These are phyloP conservation scores for Hippocampus barbouri DNA, from an alignment of 2,113 vertebrate genomes.

Conservation along the genomic window DNA sequence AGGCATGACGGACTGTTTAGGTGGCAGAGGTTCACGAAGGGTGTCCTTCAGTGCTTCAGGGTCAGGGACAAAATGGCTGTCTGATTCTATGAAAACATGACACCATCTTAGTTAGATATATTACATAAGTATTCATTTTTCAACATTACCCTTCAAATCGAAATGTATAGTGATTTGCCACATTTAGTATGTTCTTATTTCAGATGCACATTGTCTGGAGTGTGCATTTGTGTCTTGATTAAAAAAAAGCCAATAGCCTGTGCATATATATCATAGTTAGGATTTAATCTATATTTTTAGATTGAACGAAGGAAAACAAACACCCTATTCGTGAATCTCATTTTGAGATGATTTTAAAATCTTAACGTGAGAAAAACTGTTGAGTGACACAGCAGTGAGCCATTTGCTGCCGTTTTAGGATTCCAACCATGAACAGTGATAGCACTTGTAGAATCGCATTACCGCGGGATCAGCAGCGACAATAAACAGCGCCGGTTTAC, in stretches of 20 bases:
- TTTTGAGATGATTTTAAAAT: constrained; percentile 29
- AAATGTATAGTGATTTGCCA: not conserved
- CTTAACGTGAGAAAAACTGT: constrained; percentile 19
- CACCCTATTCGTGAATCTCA: not conserved
- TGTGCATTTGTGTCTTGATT: not conserved
- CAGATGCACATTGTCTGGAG: not conserved
- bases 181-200: not conserved
- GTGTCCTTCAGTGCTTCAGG: constrained; percentile 74
- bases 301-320: not conserved
- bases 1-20: constrained; percentile 82
- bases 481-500: constrained; percentile 61
- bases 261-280: not conserved
- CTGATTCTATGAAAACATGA: constrained; percentile 72
- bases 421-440: constrained; percentile 24
- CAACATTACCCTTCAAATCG: not conserved
- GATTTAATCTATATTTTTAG: not conserved
- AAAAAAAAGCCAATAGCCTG: not conserved
- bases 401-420: constrained; percentile 34
- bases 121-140: not conserved
- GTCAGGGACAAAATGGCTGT: constrained; percentile 74
- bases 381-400: constrained; percentile 22
- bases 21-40: constrained; percentile 68
- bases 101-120: not conserved
- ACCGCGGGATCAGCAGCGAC: constrained; percentile 59
- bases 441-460: constrained; percentile 54